Evolutionary conservation across 2,888 invertebrate genomes (phyloP).

Genomic region (Eupithecia tripunctaria): DNA sequence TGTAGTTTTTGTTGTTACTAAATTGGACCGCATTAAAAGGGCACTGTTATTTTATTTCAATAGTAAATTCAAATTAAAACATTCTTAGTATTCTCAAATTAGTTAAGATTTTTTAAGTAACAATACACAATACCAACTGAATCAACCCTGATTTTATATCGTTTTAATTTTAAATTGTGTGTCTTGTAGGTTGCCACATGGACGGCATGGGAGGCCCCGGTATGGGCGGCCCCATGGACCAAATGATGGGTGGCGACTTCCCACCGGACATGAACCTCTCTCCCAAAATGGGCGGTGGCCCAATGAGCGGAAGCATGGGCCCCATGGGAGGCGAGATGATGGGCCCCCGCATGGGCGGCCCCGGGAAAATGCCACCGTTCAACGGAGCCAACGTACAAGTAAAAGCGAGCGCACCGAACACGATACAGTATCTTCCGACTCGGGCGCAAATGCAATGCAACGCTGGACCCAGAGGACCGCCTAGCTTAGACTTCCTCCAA

Average conservation of each 20-base stretch:
- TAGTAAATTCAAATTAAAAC: not conserved
- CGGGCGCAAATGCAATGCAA: constrained; percentile 92
- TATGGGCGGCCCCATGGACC: constrained; percentile 82
- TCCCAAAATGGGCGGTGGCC: constrained; percentile 86
- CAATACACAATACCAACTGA: not conserved
- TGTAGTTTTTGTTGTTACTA: not conserved
- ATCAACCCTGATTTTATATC: not conserved
- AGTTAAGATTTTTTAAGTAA: not conserved
- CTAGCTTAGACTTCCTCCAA: constrained; percentile 95
- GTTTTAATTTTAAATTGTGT: not conserved
- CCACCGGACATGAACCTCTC: constrained; percentile 85
- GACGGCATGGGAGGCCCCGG: constrained; percentile 80
- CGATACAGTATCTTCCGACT: constrained; percentile 98
- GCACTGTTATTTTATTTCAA: not conserved
- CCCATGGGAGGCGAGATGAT: constrained; percentile 85
- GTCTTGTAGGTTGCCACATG: constrained; percentile 77
- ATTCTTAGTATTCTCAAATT: not conserved
- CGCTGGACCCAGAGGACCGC: constrained; percentile 90
- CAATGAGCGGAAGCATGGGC: constrained; percentile 82
- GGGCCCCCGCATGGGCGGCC: constrained; percentile 86
- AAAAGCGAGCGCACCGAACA: constrained; percentile 98
- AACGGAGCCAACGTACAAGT: constrained; percentile 93
- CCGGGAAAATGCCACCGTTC: constrained; percentile 84
- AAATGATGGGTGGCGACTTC: constrained; percentile 83
- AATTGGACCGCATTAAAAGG: not conserved